Base-by-base conservation (phyloP, 2,797 vertebrate species). In the Cossypha heuglini region DNA sequence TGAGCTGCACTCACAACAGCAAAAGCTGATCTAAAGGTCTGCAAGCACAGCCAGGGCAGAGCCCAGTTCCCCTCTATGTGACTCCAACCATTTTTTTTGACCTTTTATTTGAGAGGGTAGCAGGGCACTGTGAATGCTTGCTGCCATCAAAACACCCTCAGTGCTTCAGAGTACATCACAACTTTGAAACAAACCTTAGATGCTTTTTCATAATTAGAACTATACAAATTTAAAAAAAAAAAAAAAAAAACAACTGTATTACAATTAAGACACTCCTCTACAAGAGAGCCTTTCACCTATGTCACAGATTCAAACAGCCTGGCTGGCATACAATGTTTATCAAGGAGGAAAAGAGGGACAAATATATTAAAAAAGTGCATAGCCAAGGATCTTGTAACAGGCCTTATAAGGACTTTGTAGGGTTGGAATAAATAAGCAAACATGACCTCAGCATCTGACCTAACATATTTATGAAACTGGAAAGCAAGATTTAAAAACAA, bases 341-440 rank as follows among this genome's bases (percentile, higher is more conserved):
- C 48, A 45, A 57, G 38, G 17, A 18, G 55, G 6, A 45, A 74
- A 81, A 92, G 21, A 90, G 37, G 57, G 49, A 93, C 57, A 83
- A 81, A 86, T n/a, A 42, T 29, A 68, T 80, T 68, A 38, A 58
- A 87, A 38, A 54, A 93, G 45, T 48, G 37, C 25, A 37, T 9
- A 69, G 74, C 71, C 2, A 7, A 92, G 67, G 45, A 87, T 40
- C 68, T 80, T 35, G n/a, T 38, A 75, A 55, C 28, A 86, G 22
- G 46, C 86, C 87, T 96, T 93, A 75, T 75, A 92, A 88, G 75
- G 72, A 58, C 69, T 72, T 67, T 29, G 46, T 37, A 63, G 22
- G 7, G 38, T 16, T 83, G 73, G 62, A 92, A 93, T 86, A 92
- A 96, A 91, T 58, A 86, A 96, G 40, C 84, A 94, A 93, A 91